Evolutionary conservation across 2,113 vertebrate genomes (phyloP), one percentile per base, ranked within the genome.

Genomic region (Microcebus jonahi): DNA sequence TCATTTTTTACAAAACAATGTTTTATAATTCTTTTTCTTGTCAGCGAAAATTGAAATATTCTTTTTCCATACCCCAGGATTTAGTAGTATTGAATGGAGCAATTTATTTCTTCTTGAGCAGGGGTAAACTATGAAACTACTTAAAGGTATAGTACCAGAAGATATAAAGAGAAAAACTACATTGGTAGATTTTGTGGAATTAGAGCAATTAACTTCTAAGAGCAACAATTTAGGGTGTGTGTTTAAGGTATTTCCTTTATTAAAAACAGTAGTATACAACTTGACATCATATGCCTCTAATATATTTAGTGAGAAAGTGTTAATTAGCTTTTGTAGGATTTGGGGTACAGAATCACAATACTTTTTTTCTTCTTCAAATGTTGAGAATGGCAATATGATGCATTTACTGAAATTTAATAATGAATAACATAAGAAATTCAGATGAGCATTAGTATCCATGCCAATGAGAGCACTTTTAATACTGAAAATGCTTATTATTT

Each of bases 21-120:
- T 76, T 96, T 91, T 95, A 85, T 53, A 97, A 80, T 75, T 95
- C 76, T 7, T 94, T 96, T 90, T 87, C 45, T 92, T 97, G 29
- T 57, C 25, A 91, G 39, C 50, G 21, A 63, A 59, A 77, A 67
- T 86, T n/a, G 6, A 95, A 88, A 65, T 94, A 63, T 36, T 67
- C 4, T 81, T 70, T 94, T 67, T 27, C 5, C 21, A 34, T 88
- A 81, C 36, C 14, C 11, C 82, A 91, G 59, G 91, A 81, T 87
- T 93, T 61, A 83, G 73, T 95, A 92, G 39, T 8, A 65, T 77
- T 97, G n/a, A 95, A 36, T 70, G 81, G 70, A 90, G 23, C 42
- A 81, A 10, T 88, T 96, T 95, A 9, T 94, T 23, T 80, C 71
- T 90, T 90, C 63, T 86, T 91, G 67, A 93, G 31, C 15, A n/a